Evolutionary conservation across 1,140 invertebrate genomes (phyloP).

Genomic region (Hypsibius dujardini): DNA sequence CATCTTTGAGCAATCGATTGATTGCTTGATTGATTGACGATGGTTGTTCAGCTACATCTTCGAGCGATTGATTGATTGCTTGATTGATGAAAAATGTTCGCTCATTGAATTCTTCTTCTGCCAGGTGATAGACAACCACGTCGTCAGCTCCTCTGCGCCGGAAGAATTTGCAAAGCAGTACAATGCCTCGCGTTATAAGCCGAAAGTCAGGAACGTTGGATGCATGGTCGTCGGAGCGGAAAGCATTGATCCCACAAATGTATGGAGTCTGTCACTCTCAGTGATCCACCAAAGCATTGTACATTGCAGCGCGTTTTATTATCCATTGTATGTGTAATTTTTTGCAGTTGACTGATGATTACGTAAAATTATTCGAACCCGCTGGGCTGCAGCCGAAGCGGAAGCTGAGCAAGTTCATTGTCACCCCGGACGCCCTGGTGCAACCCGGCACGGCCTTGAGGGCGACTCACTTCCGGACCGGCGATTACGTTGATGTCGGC

Average conservation of each 20-base stretch:
- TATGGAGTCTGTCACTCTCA: not conserved
- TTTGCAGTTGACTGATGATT: slow-evolving; percentile 60
- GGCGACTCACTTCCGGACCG: slow-evolving; percentile 72
- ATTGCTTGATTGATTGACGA: no score
- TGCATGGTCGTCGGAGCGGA: slow-evolving; percentile 73
- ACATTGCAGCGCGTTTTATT: not conserved
- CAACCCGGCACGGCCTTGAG: slow-evolving; percentile 70
- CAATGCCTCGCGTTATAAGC: slow-evolving; percentile 31
- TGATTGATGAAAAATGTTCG: no score
- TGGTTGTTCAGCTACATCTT: no score
- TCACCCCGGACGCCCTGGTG: slow-evolving; percentile 68
- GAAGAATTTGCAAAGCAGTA: slow-evolving; percentile 44
- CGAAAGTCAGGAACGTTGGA: slow-evolving; percentile 37
- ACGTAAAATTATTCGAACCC: slow-evolving; percentile 64
- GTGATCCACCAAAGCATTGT: not conserved
- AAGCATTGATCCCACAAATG: slow-evolving; percentile 49
- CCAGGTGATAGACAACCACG: slow-evolving; percentile 83
- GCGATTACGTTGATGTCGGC: slow-evolving; percentile 70
- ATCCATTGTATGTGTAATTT: slow-evolving; percentile 16
- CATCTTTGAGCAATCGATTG: no score
- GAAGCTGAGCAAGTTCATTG: slow-evolving; percentile 57
- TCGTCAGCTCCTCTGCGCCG: slow-evolving; percentile 72
- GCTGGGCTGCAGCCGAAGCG: slow-evolving; percentile 75
- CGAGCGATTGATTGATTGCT: no score
- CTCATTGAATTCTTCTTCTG: slow-evolving; percentile 24